Evolutionary conservation across 2,113 vertebrate species (phyloP).

Genomic region (Macquaria ambigua): DNA sequence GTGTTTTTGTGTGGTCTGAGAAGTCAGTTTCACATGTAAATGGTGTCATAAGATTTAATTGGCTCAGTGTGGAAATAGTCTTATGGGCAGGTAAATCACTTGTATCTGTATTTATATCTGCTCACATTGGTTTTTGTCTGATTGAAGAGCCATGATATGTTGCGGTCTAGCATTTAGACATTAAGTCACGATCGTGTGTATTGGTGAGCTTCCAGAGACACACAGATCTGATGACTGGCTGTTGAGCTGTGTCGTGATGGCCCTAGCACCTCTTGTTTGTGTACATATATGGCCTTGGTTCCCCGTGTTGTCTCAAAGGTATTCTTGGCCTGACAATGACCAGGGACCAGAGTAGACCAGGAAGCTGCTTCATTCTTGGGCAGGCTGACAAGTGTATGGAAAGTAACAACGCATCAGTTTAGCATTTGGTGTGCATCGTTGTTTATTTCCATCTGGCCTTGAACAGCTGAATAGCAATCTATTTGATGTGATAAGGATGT

Average conservation of each 20-base stretch:
- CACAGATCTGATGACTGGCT: constrained; percentile 23
- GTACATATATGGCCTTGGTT: constrained; percentile 68
- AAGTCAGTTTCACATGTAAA: not conserved
- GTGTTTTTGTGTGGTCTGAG: not conserved
- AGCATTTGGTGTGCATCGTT: constrained; percentile 22
- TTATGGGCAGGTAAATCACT: not conserved
- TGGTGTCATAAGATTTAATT: not conserved
- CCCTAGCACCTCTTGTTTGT: constrained; percentile 31
- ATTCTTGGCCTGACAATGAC: constrained; percentile 35
- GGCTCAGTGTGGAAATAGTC: not conserved
- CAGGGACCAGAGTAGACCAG: constrained; percentile 38
- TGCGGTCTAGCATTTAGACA: not conserved
- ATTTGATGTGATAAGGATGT: constrained; percentile 62
- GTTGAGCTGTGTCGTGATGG: constrained; percentile 12
- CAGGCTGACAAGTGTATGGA: constrained; percentile 39
- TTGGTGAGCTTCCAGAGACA: constrained; percentile 18
- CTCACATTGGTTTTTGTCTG: not conserved
- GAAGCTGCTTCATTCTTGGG: constrained; percentile 43
- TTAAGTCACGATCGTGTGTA: constrained; percentile 18
- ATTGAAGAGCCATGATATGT: not conserved
- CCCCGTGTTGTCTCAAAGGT: constrained; percentile 35
- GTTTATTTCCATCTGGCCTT: constrained; percentile 57
- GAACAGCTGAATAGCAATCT: constrained; percentile 45
- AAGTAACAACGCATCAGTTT: constrained; percentile 17
- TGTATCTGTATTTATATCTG: not conserved